Evolutionary conservation across 2,797 vertebrate species (phyloP).

Genomic region (Iguana delicatissima): DNA sequence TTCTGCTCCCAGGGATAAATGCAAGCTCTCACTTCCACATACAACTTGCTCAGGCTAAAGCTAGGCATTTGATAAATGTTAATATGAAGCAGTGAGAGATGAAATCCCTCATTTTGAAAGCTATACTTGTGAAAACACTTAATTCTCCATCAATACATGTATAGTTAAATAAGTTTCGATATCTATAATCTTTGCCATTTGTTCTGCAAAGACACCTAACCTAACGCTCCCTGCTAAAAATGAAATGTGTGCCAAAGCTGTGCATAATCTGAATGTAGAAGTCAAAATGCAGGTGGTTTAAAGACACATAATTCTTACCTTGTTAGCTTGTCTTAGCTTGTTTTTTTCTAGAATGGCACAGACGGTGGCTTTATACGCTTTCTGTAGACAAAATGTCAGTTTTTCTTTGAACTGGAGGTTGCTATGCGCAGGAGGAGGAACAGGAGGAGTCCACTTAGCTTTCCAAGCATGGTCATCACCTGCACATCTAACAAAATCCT

Average conservation of each 20-base stretch:
- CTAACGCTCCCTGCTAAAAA: neutral
- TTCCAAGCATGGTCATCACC: conserved; percentile 56
- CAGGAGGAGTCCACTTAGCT: conserved; percentile 47
- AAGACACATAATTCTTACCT: conserved; percentile 78
- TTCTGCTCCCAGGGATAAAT: neutral
- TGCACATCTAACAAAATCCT: conserved; percentile 68
- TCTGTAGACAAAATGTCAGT: conserved; percentile 80
- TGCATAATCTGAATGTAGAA: neutral
- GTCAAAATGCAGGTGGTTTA: neutral
- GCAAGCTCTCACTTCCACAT: too few relatives aligned
- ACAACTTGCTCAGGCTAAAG: neutral
- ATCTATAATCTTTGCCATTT: neutral
- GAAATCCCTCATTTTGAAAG: neutral
- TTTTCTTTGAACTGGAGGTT: conserved; percentile 70
- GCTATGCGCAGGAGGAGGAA: conserved; percentile 44
- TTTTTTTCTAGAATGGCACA: conserved; percentile 76
- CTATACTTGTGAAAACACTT: neutral
- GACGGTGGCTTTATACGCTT: conserved; percentile 79
- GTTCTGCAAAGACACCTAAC: neutral
- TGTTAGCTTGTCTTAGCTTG: conserved; percentile 75
- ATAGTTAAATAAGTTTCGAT: neutral
- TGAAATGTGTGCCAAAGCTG: too few relatives aligned
- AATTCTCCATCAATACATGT: neutral
- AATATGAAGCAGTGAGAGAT: neutral
- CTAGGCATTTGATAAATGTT: too few relatives aligned